Conservation (phyloP, 2,797 vertebrate genomes). For the Carapus acus region DNA sequence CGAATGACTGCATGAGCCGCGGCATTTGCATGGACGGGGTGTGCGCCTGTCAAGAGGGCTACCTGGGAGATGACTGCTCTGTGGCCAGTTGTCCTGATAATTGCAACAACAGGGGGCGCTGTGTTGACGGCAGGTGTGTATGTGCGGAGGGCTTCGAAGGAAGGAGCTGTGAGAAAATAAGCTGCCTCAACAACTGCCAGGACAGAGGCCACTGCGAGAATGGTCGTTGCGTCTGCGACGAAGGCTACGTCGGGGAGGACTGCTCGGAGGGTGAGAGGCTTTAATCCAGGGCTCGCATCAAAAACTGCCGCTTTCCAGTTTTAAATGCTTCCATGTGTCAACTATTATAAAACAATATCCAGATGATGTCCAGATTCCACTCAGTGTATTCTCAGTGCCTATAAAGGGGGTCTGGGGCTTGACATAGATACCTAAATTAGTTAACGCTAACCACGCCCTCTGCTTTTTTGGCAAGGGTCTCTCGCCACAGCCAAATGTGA, state of each 20-base stretch:
- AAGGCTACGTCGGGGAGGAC: conserved; percentile 79
- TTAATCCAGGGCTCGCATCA: not conserved
- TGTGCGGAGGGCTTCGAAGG: conserved; percentile 78
- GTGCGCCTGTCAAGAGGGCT: conserved; percentile 75
- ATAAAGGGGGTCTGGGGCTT: conserved; percentile 19
- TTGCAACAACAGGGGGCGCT: conserved; percentile 78
- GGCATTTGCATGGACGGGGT: conserved; percentile 74
- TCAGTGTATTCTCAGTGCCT: conserved; percentile 31
- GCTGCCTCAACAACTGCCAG: conserved; percentile 77
- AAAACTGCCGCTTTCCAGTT: not conserved
- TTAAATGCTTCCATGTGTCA: conserved; percentile 38
- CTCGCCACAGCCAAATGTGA: conserved; percentile 50
- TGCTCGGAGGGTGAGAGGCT: conserved; percentile 75
- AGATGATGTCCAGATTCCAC: conserved; percentile 40
- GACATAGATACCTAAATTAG: conserved; percentile 3
- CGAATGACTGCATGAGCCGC: conserved; percentile 69
- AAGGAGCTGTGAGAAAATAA: conserved; percentile 71
- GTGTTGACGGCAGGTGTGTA: conserved; percentile 75
- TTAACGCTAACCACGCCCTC: conserved; percentile 30
- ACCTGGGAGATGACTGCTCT: conserved; percentile 76
- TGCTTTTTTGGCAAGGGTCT: conserved; percentile 34
- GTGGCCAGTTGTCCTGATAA: conserved; percentile 72
- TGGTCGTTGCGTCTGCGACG: conserved; percentile 74
- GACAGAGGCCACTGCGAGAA: conserved; percentile 63
- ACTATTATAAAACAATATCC: conserved; percentile 28